phyloP scores from a whole-genome alignment of 1,140 invertebrate species.

The Spodoptera frugiperda region DNA sequence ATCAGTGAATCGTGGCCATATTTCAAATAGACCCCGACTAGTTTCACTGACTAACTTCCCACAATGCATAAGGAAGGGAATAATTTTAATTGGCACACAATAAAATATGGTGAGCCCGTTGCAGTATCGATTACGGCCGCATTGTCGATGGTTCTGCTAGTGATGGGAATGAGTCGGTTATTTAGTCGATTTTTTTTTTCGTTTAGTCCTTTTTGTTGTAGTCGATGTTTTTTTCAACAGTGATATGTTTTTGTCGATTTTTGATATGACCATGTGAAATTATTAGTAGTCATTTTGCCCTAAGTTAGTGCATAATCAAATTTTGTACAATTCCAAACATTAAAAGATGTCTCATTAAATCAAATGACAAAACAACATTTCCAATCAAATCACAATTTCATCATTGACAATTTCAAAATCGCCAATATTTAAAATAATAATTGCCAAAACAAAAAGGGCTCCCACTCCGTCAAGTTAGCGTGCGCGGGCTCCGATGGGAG shows the following conservation, averaged over 20 bases:
- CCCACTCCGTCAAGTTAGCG: constrained; percentile 57
- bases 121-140: constrained; percentile 60
- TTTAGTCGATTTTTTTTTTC: constrained; percentile 18
- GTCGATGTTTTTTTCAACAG: background rate
- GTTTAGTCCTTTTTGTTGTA: background rate
- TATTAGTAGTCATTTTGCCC: background rate
- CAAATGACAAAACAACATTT: too few relatives aligned
- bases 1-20: constrained; percentile 6
- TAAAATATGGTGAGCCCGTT: constrained; percentile 78
- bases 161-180: constrained; percentile 28
- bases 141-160: constrained; percentile 35
- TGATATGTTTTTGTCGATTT: background rate
- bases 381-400: too few relatives aligned
- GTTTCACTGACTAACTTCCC: constrained; percentile 52
- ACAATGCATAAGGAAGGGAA: constrained; percentile 74
- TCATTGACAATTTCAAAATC: constrained; percentile 15
- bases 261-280: background rate
- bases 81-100: constrained; percentile 82
- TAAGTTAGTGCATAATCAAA: too few relatives aligned
- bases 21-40: constrained; percentile 30
- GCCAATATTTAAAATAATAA: constrained; percentile 41
- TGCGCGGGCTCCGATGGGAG: constrained; percentile 70
- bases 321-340: too few relatives aligned
- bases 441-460: background rate
- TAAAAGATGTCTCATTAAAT: too few relatives aligned